Evolutionary conservation across 2,888 invertebrate species (phyloP), one percentile per base, ranked within the genome.

Genomic region (Drosophila paranaensis): DNA sequence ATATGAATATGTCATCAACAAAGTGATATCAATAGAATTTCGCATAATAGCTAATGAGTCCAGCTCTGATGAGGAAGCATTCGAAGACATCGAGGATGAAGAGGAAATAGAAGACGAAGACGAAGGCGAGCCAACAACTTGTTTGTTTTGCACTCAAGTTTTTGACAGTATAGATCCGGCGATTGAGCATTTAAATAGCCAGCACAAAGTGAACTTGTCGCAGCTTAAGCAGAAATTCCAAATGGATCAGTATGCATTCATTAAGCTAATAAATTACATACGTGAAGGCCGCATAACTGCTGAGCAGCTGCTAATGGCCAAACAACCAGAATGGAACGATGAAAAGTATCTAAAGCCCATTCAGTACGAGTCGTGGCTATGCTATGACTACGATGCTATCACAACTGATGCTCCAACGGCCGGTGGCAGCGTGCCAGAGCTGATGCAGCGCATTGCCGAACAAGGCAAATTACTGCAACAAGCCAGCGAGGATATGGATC

Each of bases 211-310:
- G 78, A 94, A 95, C 90, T 93, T 97, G 63, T 92, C 94, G 8
- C 92, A 93, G 54, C 93, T 97, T 42, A 96, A 96, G 91, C 91
- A 92, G 4, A 96, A 95, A 90, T 95, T 95, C 86, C 94, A 94
- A 79, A 95, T 97, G 95, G 97, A 97, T 91, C 96, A 96, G 88
- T 97, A 97, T 92, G 95, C 96, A 0, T 97, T 96, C 81, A 95
- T 96, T 33, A 96, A 96, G 89, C 92, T 97, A 87, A 95, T 97
- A 1, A 97, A 97, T 93, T 97, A 95, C 87, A 95, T 97, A 71
- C 95, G 96, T 81, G 94, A 93, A 14, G 94, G 95, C 58, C 95
- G 95, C 73, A 93, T 95, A 2, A 71, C 65, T 0, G 93, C 95
- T 0, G 94, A 94, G 68, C 93, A 94, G 48, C 92, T 96, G 48